A percentile compares a stretch with the other conserved stretches of the same genome.
Evolutionary conservation across 1,140 invertebrate species (phyloP).

Genomic region (Notospermus geniculatus): DNA sequence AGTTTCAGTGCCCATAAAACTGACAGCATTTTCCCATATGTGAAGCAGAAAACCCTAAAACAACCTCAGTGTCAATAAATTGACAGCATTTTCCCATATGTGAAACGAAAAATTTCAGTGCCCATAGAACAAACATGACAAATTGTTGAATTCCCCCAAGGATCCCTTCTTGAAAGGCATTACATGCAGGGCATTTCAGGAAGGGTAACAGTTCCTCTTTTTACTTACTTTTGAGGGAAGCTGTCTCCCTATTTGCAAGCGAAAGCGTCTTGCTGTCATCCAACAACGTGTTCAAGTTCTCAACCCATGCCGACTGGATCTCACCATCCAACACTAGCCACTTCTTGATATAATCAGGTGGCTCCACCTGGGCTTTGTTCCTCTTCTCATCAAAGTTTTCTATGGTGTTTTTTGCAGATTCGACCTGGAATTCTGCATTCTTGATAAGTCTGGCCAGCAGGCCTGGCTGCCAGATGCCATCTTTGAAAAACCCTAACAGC

Average conservation of each 20-base stretch:
- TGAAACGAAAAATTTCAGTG: too few species aligned
- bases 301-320: constrained; percentile 44
- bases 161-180: too few species aligned
- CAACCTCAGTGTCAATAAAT: too few species aligned
- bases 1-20: too few species aligned
- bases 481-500: constrained; percentile 44
- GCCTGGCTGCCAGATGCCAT: constrained; percentile 47
- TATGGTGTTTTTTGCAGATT: constrained; percentile 25
- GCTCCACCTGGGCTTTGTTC: constrained; percentile 23
- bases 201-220: too few species aligned
- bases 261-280: constrained; percentile 37
- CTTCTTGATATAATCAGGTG: constrained; percentile 37
- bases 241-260: constrained; percentile 38
- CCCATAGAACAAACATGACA: too few species aligned
- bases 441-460: constrained; percentile 38
- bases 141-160: too few species aligned
- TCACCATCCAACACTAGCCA: constrained; percentile 53
- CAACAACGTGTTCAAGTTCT: constrained; percentile 44
- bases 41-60: too few species aligned
- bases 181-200: too few species aligned
- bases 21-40: too few species aligned
- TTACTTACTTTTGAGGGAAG: constrained; percentile 34
- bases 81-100: too few species aligned
- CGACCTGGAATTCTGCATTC: constrained; percentile 36
- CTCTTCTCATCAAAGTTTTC: constrained; percentile 29